Percentiles rank a stretch among this genome's conserved stretches.
Evolutionary conservation across 2,888 invertebrate species (phyloP).

Genomic region (Hemicrepidius hirtus): DNA sequence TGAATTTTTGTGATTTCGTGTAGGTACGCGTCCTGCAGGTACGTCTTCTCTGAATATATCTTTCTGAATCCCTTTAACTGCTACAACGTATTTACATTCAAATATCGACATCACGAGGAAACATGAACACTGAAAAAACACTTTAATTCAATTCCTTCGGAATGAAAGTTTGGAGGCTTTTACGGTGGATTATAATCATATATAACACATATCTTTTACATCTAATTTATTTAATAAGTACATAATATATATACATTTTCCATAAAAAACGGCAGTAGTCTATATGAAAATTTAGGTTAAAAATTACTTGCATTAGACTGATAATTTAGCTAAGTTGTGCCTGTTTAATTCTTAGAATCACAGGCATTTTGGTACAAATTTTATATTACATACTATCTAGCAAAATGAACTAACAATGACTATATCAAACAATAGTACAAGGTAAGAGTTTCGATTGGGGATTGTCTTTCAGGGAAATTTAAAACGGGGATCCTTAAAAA

Average conservation of each 20-base stretch:
- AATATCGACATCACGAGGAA: too few relatives aligned
- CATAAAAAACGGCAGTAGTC: slow-evolving; percentile 45
- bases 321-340: slow-evolving; percentile 39
- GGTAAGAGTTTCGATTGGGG: slow-evolving; percentile 31
- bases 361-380: slow-evolving; percentile 47
- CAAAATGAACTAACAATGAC: slow-evolving; percentile 33
- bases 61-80: too few relatives aligned
- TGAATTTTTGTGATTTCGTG: too few relatives aligned
- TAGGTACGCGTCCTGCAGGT: too few relatives aligned
- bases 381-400: slow-evolving; percentile 39
- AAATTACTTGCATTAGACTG: slow-evolving; percentile 31
- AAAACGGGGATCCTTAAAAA: slow-evolving; percentile 20
- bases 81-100: too few relatives aligned
- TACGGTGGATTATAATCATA: neutral
- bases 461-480: slow-evolving; percentile 40
- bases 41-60: too few relatives aligned
- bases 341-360: slow-evolving; percentile 40
- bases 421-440: slow-evolving; percentile 25
- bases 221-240: slow-evolving; percentile 34
- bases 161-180: too few relatives aligned
- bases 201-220: neutral
- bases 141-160: too few relatives aligned
- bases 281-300: slow-evolving; percentile 45
- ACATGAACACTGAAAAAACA: too few relatives aligned
- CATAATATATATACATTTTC: slow-evolving; percentile 45